A percentile compares a stretch with the other conserved stretches of the same genome.
Evolutionary conservation across 1,140 invertebrate species (phyloP).

Genomic region (Atta colombica): DNA sequence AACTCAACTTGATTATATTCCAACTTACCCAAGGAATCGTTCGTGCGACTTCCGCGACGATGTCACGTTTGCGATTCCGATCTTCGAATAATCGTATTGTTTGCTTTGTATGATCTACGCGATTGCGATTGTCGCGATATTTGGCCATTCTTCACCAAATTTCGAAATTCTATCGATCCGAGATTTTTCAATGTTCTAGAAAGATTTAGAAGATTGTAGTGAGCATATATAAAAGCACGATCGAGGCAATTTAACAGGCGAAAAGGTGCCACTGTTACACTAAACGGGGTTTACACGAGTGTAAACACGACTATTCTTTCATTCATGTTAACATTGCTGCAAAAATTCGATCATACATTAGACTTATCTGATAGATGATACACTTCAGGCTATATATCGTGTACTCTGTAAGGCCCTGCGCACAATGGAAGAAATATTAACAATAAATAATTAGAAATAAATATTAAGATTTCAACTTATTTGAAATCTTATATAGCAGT

Average conservation of each 20-base stretch:
- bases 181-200: neutral
- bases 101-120: neutral
- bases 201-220: neutral
- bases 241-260: neutral
- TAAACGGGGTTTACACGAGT: slow-evolving; percentile 29
- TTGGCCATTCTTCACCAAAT: neutral
- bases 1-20: neutral
- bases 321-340: neutral
- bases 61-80: neutral
- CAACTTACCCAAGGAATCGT: neutral
- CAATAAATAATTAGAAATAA: no score
- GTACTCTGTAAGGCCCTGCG: no score
- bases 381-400: neutral
- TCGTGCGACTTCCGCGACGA: neutral
- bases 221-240: neutral
- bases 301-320: neutral
- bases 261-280: neutral
- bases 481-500: no score
- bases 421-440: no score
- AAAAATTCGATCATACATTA: neutral
- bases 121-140: neutral
- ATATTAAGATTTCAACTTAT: no score
- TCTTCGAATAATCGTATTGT: slow-evolving; percentile 17
- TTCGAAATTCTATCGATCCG: neutral
- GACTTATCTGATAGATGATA: neutral